These are phyloP conservation scores for Formicarius rufipectus DNA, from an alignment of 2,113 vertebrate genomes.

Conservation along the genomic window DNA sequence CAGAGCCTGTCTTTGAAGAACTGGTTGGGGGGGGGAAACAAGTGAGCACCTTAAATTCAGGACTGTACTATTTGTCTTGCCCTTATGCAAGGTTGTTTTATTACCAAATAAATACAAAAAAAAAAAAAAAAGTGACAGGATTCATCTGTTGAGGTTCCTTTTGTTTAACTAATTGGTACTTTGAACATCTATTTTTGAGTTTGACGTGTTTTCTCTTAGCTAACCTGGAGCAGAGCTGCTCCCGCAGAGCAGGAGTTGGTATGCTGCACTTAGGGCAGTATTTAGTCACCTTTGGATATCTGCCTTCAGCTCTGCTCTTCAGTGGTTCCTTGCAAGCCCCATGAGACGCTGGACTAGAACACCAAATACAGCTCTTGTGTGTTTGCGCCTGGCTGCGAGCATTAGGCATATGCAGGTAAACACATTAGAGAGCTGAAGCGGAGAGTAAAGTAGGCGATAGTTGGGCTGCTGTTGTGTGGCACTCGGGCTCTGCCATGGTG, in stretches of 20 bases:
- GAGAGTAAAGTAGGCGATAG: not conserved
- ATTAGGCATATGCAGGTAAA: not conserved
- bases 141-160: not conserved
- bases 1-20: not conserved
- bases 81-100: not conserved
- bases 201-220: not conserved
- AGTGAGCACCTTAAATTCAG: not conserved
- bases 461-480: not conserved
- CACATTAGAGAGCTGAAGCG: not conserved
- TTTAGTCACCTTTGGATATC: not conserved
- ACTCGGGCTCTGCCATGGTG: not conserved
- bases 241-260: not conserved
- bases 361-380: too few species aligned
- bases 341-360: fast-evolving
- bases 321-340: not conserved
- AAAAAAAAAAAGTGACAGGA: not conserved
- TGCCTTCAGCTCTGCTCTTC: not conserved
- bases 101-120: not conserved
- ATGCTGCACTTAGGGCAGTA: not conserved
- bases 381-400: not conserved
- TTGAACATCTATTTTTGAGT: not conserved
- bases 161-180: not conserved
- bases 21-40: not conserved
- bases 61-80: not conserved
- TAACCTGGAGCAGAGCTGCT: not conserved